Evolutionary conservation across 2,797 vertebrate species (phyloP), one percentile per base, ranked within the genome.

Genomic region (Holocentrus rufus): DNA sequence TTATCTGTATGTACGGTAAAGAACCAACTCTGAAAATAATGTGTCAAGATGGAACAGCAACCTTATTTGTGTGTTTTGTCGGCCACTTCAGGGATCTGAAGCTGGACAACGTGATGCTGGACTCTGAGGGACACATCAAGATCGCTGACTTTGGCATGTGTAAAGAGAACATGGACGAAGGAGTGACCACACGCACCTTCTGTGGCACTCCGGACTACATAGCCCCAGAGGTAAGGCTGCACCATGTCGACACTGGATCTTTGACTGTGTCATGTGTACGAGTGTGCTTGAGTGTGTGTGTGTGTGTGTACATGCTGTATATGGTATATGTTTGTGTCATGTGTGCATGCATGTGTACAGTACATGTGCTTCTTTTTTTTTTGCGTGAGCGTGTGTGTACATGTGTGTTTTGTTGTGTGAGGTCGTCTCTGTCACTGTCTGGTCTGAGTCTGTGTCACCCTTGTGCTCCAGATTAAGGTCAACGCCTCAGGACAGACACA

Each of bases 111-210:
- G 97, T 99, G 87, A 98, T 99, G 97, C 81, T 99, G 90, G 98
- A 99, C 76, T 93, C 91, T 0, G 97, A 99, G 88, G 98, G 98
- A 50, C 98, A 99, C 86, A 99, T 99, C 73, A 99, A 99, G 91
- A 98, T 99, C 4, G 97, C 98, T 10, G 98, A 99, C 89, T 99
- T 99, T 18, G 98, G 98, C 68, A 99, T 99, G 98, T 99, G 98
- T 87, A 99, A 99, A 89, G 98, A 99, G 31, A 96, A 96, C 83
- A 97, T 99, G 92, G 17, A 68, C 4, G 93, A 98, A 0, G 96
- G 93, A 23, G 96, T 97, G 76, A 94, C 91, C 4, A 99, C 98
- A 0, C 94, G 97, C 85, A 99, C 98, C 73, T 99, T 99, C 94
- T 99, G 98, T 17, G 98, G 98, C 68, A 99, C 98, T 63, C 97